Conservation (phyloP, 2,888 invertebrate genomes). For the Drosophila nr. fundita region DNA sequence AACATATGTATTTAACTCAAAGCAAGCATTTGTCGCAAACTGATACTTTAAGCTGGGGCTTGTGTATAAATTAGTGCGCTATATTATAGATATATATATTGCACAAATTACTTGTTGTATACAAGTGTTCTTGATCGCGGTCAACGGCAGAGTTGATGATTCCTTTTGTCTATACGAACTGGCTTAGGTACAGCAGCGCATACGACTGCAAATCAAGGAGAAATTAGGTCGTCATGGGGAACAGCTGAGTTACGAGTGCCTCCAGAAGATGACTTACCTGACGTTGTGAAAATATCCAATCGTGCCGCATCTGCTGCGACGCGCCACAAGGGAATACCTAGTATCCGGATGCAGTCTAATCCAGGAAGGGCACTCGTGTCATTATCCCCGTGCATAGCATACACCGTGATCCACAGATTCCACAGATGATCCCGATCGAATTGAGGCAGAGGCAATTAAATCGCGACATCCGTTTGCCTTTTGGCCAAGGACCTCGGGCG, state of each 20-base stretch:
- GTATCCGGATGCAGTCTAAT: conserved; percentile 85
- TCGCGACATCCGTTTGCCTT: conserved; percentile 84
- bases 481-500: conserved; percentile 82
- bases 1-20: neutral
- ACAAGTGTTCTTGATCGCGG: too few relatives aligned
- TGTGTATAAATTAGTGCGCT: neutral
- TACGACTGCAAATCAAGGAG: conserved; percentile 84
- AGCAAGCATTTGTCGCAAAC: neutral
- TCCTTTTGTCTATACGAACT: too few relatives aligned
- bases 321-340: conserved; percentile 85
- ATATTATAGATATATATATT: too few relatives aligned
- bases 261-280: conserved; percentile 86
- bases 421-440: conserved; percentile 86
- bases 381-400: conserved; percentile 84
- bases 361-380: conserved; percentile 80
- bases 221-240: conserved; percentile 81
- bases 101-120: too few relatives aligned
- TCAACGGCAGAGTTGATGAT: too few relatives aligned
- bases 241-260: conserved; percentile 85
- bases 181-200: conserved; percentile 85
- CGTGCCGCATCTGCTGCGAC: conserved; percentile 85
- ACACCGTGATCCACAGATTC: conserved; percentile 86
- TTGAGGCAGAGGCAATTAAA: conserved; percentile 86
- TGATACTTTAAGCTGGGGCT: neutral
- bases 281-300: conserved; percentile 87